Evolutionary conservation across 2,113 vertebrate species (phyloP).

Genomic region (Chelonoidis abingdonii): DNA sequence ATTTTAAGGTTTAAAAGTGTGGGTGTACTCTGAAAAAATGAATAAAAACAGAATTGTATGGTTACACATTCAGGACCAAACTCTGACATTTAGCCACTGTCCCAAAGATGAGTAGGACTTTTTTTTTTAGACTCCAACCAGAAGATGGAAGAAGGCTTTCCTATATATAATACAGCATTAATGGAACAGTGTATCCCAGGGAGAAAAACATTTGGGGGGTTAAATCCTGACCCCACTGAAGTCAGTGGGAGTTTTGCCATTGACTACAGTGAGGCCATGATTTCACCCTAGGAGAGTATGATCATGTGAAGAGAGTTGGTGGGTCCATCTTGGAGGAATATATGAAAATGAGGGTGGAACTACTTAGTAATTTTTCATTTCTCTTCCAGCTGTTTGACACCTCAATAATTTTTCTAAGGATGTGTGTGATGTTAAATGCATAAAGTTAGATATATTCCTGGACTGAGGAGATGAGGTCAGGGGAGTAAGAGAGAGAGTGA

Average conservation of each 20-base stretch:
- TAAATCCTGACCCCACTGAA: background rate
- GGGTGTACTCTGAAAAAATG: background rate
- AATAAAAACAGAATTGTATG: background rate
- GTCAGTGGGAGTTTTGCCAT: background rate
- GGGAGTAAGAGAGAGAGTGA: background rate
- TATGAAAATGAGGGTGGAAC: slow-evolving; percentile 12
- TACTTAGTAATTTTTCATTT: slow-evolving; percentile 19
- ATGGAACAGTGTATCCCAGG: background rate
- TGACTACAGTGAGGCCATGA: background rate
- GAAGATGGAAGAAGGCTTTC: background rate
- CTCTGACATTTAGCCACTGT: background rate
- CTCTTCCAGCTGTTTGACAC: background rate
- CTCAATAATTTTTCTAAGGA: background rate
- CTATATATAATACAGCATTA: background rate
- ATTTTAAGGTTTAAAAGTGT: background rate
- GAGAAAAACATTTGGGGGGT: background rate
- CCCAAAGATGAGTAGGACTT: background rate
- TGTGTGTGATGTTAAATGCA: background rate
- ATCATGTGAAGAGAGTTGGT: background rate
- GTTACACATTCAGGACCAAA: background rate
- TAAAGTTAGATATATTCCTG: slow-evolving; percentile 14
- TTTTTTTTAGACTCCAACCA: background rate
- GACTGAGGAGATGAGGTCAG: background rate
- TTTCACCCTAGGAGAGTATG: background rate
- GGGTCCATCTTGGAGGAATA: slow-evolving; percentile 21